These are phyloP conservation scores for Calyptomena viridis DNA, from an alignment of 2,113 vertebrate species.

Conservation along the genomic window DNA sequence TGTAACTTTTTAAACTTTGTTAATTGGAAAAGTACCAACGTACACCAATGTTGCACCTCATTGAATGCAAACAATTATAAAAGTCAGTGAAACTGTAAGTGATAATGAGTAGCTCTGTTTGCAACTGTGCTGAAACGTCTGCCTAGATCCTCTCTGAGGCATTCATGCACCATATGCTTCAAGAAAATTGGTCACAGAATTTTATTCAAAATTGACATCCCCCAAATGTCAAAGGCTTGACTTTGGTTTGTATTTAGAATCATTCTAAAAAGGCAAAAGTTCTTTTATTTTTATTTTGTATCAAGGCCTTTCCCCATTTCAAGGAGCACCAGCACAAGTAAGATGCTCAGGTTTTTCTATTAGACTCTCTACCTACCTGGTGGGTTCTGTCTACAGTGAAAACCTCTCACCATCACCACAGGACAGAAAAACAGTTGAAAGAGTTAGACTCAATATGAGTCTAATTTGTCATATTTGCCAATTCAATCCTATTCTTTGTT, in stretches of 20 bases:
- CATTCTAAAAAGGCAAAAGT: background rate
- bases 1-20: background rate
- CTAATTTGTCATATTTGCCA: background rate
- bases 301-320: background rate
- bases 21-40: background rate
- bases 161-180: background rate
- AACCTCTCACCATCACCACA: background rate
- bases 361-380: background rate
- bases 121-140: background rate
- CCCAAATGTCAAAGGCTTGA: background rate
- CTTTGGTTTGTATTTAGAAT: background rate
- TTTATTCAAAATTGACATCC: background rate
- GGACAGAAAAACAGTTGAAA: background rate
- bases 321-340: background rate
- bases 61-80: background rate
- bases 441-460: background rate
- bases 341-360: background rate
- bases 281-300: background rate
- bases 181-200: background rate
- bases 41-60: background rate
- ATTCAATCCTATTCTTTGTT: background rate
- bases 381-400: background rate
- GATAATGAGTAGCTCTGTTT: background rate
- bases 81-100: background rate
- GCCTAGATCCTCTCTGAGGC: background rate